phyloP scores from a whole-genome alignment of 1,140 invertebrate species.

The Leucophenga varia region DNA sequence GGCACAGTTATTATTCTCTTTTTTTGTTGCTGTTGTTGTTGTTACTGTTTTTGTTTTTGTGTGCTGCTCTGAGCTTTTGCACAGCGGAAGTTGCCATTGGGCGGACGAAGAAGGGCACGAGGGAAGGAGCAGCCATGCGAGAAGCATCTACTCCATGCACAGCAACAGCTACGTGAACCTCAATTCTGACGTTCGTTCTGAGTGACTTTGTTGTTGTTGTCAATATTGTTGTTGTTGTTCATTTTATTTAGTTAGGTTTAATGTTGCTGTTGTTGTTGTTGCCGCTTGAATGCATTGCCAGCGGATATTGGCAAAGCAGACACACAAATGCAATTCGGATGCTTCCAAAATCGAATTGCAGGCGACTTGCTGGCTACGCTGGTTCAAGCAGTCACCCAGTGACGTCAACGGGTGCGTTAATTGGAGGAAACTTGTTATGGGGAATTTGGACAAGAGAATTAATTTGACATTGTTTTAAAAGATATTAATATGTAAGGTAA shows the following conservation, averaged over 20 bases:
- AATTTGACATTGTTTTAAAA: conserved; percentile 3
- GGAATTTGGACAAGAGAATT: conserved; percentile 19
- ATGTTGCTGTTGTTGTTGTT: conserved; percentile 19
- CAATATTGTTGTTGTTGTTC: conserved; percentile 11
- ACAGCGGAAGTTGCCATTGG: conserved; percentile 17
- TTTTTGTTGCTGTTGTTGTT: conserved; percentile 1
- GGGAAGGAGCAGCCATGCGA: conserved; percentile 15
- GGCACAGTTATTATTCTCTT: conserved; percentile 46
- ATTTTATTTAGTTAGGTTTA: conserved; percentile 3
- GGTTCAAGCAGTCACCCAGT: conserved; percentile 1
- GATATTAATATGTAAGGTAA: conserved; percentile 15
- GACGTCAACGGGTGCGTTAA: conserved; percentile 13
- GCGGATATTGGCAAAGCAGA: conserved; percentile 37
- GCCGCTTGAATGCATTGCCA: conserved; percentile 41
- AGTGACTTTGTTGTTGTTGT: conserved; percentile 4
- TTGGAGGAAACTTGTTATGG: conserved; percentile 20
- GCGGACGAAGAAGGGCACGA: background rate
- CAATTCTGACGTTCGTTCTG: conserved; percentile 1
- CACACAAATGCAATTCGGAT: conserved; percentile 2
- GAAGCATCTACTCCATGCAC: conserved; percentile 18
- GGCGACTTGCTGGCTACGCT: conserved; percentile 13
- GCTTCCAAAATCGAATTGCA: conserved; percentile 11
- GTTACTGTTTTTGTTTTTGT: background rate
- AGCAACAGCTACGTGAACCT: conserved; percentile 15
- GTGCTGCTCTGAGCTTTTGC: conserved; percentile 13